Conservation (phyloP, 2,888 invertebrate genomes). For the Portevinia maculata region DNA sequence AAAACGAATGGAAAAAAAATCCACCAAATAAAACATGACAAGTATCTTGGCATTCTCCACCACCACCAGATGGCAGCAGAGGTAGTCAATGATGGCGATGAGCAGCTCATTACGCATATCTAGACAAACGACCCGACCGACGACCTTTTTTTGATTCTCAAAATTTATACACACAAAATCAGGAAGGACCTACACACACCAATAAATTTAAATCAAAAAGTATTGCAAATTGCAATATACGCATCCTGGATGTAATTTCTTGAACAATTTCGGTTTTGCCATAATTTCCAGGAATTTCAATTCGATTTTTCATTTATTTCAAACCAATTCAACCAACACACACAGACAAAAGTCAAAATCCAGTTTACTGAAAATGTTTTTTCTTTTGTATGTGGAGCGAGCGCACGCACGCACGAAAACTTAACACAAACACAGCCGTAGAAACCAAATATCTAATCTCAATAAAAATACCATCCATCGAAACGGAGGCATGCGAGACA, state of each 20-base stretch:
- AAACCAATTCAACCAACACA: slow-evolving; percentile 1
- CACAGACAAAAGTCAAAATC: slow-evolving; percentile 12
- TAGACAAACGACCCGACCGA: background rate
- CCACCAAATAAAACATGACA: slow-evolving; percentile 5
- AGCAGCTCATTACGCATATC: slow-evolving; percentile 21
- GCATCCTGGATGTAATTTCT: background rate
- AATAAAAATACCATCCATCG: slow-evolving; percentile 52
- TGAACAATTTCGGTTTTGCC: background rate
- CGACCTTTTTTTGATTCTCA: no score
- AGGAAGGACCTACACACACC: background rate
- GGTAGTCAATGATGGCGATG: slow-evolving; percentile 4
- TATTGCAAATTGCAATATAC: background rate
- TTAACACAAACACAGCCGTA: slow-evolving; percentile 55
- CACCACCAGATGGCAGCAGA: slow-evolving; percentile 41
- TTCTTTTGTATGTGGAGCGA: slow-evolving; percentile 40
- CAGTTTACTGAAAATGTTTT: slow-evolving; percentile 13
- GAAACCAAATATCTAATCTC: slow-evolving; percentile 5
- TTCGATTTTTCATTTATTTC: background rate
- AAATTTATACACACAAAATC: background rate
- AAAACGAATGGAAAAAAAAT: background rate
- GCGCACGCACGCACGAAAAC: slow-evolving; percentile 67
- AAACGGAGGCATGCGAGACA: slow-evolving; percentile 5
- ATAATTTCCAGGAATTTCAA: slow-evolving; percentile 26
- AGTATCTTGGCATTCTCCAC: slow-evolving; percentile 1
- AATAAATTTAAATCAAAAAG: background rate